phyloP scores from a whole-genome alignment of 2,888 invertebrate species.

The Nomada fabriciana region DNA sequence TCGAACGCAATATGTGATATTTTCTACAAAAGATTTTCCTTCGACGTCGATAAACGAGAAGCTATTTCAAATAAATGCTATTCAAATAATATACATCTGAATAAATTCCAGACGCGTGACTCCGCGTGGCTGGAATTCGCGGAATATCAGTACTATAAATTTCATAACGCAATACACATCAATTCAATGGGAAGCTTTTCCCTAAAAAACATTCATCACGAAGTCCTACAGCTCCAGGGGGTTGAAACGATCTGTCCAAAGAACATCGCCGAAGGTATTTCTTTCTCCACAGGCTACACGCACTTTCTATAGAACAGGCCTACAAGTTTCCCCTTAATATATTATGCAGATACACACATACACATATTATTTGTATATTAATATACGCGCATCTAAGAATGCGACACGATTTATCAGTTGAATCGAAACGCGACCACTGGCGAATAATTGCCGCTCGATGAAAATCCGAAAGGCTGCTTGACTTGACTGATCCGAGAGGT shows the following conservation, averaged over 20 bases:
- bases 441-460: constrained; percentile 47
- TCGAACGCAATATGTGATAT: no score
- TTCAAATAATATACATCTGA: no score
- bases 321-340: constrained; percentile 12
- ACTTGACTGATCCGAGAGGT: constrained; percentile 57
- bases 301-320: neutral
- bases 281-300: neutral
- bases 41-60: no score
- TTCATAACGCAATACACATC: constrained; percentile 7
- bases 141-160: neutral
- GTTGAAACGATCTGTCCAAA: constrained; percentile 5
- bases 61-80: no score
- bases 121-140: constrained; percentile 3
- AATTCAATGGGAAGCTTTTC: neutral
- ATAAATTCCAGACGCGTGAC: neutral
- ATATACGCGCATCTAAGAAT: constrained; percentile 11
- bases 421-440: constrained; percentile 6
- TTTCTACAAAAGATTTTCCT: no score
- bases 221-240: no score
- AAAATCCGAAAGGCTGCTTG: constrained; percentile 63
- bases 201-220: neutral
- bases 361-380: neutral
- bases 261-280: constrained; percentile 11
- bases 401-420: constrained; percentile 6
- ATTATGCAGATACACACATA: no score